A percentile compares a stretch with the other conserved stretches of the same genome.
Conservation (phyloP, 2,113 vertebrate species). For the Antechinus flavipes region DNA sequence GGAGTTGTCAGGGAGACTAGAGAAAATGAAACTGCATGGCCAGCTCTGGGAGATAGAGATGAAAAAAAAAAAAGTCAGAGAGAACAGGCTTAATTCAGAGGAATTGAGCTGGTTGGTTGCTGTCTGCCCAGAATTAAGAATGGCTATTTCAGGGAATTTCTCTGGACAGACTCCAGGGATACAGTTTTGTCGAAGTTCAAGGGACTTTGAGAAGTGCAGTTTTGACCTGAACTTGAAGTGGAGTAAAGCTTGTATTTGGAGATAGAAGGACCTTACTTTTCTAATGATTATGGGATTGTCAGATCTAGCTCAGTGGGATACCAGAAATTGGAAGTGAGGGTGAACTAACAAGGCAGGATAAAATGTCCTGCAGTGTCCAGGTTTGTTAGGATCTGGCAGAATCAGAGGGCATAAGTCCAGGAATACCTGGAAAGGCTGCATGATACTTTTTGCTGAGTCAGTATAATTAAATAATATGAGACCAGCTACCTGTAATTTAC, state of each 20-base stretch:
- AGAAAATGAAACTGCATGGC: neutral
- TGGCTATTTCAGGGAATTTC: neutral
- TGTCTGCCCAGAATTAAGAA: neutral
- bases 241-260: neutral
- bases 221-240: neutral
- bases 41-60: neutral
- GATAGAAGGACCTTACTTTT: conserved; percentile 17
- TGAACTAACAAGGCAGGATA: neutral
- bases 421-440: neutral
- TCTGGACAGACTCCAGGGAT: neutral
- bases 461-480: neutral
- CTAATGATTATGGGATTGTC: neutral
- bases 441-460: neutral
- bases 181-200: neutral
- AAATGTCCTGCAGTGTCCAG: neutral
- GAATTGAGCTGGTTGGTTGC: neutral
- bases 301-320: neutral
- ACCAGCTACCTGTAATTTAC: neutral
- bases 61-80: neutral
- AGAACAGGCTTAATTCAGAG: neutral
- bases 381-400: neutral
- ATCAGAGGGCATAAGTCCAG: neutral
- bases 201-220: neutral
- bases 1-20: neutral
- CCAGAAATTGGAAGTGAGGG: rapidly evolving